Evolutionary conservation across 2,113 vertebrate genomes (phyloP), one percentile per base, ranked within the genome.

Genomic region (Tretioscincus oriximinensis): DNA sequence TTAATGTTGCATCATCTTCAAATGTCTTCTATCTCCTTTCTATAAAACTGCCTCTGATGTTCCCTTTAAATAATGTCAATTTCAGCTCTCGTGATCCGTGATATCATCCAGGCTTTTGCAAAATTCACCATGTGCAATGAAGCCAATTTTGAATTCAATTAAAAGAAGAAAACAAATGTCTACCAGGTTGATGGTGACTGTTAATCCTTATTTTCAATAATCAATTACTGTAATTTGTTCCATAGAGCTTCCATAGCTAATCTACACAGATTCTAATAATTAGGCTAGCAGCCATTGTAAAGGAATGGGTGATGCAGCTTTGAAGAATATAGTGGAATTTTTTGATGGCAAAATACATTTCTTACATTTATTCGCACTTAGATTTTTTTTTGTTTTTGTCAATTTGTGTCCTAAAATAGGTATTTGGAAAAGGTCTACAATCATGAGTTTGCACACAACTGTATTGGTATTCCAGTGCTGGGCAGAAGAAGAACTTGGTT

Each of bases 21-120:
- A 83, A 83, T 68, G 76, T 60, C 63, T 26, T 73, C n/a, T 78
- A 35, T 51, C 49, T 60, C 26, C 75, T 64, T 74, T 74, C 65
- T 64, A 79, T 14, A 68, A 63, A 74, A 73, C 68, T 74, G 64
- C 35, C 31, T 64, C 63, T 83, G 58, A 73, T 73, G 26, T 73
- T 58, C 77, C 24, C 49, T 73, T 78, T 78, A 18, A 73, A 49
- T 58, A 26, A 60, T 83, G 31, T 78, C 49, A 66, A 28, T 65
- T 49, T 73, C 60, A 70, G n/a, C 45, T 70, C 35, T 69, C 58
- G 29, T n/a, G 24, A 21, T 76, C 21, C 47, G 41, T 76, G 73
- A 76, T 70, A 21, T 82, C 21, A 26, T 76, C 65, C 76, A 69
- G 11, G 51, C 29, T 61, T 66, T 76, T 69, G 73, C 51, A 76